phyloP scores from a whole-genome alignment of 2,888 invertebrate species.

The Gymnocheta viridis region DNA sequence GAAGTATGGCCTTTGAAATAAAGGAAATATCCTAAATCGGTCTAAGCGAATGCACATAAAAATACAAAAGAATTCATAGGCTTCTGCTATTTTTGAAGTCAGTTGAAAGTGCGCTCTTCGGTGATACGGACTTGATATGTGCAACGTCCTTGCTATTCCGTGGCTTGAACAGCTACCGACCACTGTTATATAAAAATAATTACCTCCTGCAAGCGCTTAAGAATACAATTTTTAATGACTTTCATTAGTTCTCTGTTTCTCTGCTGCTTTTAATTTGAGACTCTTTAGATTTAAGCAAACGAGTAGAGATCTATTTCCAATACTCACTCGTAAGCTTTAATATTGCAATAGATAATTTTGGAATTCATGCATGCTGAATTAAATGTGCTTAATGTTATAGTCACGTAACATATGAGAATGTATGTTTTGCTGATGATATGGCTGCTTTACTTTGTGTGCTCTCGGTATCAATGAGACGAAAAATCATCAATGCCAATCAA shows the following conservation, averaged over 20 bases:
- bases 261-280: neutral
- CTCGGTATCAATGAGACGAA: slow-evolving; percentile 45
- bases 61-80: no score
- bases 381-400: slow-evolving; percentile 66
- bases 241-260: neutral
- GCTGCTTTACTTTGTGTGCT: slow-evolving; percentile 11
- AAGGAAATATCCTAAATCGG: no score
- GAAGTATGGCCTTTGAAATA: no score
- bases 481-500: slow-evolving; percentile 74
- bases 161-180: no score
- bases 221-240: neutral
- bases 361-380: slow-evolving; percentile 38
- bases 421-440: slow-evolving; percentile 71
- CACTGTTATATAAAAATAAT: no score
- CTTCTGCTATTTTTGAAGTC: no score
- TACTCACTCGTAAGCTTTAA: neutral
- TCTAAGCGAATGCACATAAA: no score
- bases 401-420: slow-evolving; percentile 79
- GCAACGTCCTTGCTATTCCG: no score
- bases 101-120: no score
- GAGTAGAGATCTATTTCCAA: slow-evolving; percentile 1
- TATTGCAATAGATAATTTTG: slow-evolving; percentile 7
- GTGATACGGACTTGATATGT: no score
- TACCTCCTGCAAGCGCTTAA: neutral
- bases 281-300: neutral